These are phyloP conservation scores for Eupeodes luniger DNA, from an alignment of 2,888 invertebrate species.

Conservation along the genomic window DNA sequence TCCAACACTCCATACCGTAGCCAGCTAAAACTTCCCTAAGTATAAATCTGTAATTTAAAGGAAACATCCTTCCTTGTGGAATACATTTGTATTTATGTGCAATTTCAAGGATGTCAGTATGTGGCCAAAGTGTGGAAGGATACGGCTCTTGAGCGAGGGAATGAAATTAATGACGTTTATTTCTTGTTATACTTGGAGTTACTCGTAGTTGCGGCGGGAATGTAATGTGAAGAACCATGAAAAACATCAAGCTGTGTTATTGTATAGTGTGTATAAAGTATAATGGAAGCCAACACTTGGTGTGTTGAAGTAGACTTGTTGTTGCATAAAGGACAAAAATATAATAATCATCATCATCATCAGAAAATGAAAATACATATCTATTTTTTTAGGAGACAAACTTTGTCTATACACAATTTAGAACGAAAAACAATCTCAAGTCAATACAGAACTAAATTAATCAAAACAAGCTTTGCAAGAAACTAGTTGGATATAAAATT, in stretches of 20 bases:
- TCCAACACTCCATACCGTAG: background rate
- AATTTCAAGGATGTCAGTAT: conserved; percentile 57
- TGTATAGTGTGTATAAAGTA: background rate
- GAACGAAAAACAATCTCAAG: too few species aligned
- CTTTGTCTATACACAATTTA: too few species aligned
- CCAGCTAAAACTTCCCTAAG: conserved; percentile 45
- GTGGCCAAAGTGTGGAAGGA: conserved; percentile 24
- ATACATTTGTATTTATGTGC: conserved; percentile 67
- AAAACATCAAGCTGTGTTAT: conserved; percentile 21
- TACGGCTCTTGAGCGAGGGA: conserved; percentile 42
- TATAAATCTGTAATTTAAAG: conserved; percentile 69
- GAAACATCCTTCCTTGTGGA: conserved; percentile 67
- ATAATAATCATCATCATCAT: conserved; percentile 9
- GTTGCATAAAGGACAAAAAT: conserved; percentile 7
- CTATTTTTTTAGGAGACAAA: background rate
- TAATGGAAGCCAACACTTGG: conserved; percentile 17
- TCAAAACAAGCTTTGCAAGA: too few species aligned
- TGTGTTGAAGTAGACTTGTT: conserved; percentile 8
- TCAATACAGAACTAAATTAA: too few species aligned
- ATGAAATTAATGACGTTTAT: conserved; percentile 63
- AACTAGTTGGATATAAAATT: too few species aligned
- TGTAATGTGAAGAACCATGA: conserved; percentile 13
- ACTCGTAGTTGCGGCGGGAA: background rate
- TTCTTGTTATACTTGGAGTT: conserved; percentile 1
- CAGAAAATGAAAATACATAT: background rate